Conservation (phyloP, 2,113 vertebrate species). For the Chroicocephalus ridibundus region DNA sequence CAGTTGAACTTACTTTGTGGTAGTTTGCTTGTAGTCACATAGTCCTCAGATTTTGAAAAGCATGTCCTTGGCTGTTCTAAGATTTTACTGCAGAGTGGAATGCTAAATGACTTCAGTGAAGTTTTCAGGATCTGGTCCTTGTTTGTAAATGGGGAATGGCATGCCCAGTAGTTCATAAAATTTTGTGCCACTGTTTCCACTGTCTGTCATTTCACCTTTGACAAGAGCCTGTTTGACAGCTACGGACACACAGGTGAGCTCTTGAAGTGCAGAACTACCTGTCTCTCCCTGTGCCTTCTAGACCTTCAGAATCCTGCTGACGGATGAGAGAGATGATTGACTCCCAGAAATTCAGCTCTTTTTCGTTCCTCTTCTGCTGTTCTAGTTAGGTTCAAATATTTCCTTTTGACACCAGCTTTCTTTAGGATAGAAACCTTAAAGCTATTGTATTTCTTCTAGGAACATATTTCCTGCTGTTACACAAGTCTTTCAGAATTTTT, state of each 20-base stretch:
- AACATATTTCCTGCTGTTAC: neutral
- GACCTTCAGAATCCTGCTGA: neutral
- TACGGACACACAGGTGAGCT: neutral
- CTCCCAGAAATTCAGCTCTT: neutral
- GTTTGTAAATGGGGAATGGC: neutral
- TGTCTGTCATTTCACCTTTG: neutral
- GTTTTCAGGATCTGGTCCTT: neutral
- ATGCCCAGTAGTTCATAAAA: neutral
- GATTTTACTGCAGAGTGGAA: neutral
- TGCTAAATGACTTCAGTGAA: neutral
- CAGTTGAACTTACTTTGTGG: neutral
- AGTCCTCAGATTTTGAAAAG: neutral
- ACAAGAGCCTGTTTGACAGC: neutral
- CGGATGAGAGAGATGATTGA: neutral
- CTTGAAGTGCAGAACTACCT: neutral
- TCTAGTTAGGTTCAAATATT: neutral
- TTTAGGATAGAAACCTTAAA: neutral
- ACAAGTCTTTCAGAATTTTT: neutral
- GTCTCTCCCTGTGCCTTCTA: neutral
- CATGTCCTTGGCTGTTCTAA: neutral
- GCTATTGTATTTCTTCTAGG: neutral
- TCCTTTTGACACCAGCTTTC: neutral
- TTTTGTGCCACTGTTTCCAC: neutral
- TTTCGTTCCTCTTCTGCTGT: neutral
- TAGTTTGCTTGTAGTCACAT: neutral